Conservation (phyloP, 1,140 invertebrate species). For the Danaus plexippus region DNA sequence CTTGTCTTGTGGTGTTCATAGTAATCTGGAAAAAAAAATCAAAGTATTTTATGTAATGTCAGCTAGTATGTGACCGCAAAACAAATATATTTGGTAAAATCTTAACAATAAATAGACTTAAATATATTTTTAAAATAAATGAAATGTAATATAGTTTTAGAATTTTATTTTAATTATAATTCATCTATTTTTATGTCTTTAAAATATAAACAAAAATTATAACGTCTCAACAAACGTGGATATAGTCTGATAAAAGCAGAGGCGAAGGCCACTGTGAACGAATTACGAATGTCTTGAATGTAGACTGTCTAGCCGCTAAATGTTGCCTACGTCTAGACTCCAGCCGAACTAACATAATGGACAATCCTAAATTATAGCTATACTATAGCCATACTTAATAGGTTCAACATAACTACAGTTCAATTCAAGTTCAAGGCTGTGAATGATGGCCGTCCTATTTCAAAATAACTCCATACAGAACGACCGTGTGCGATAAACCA, state of each 20-base stretch:
- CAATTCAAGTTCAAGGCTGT: constrained; percentile 49
- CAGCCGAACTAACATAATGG: constrained; percentile 32
- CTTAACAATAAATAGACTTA: too few relatives aligned
- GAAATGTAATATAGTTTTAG: too few relatives aligned
- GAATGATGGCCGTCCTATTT: constrained; percentile 21
- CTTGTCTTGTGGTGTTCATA: too few relatives aligned
- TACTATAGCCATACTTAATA: constrained; percentile 39
- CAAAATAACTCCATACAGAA: constrained; percentile 1
- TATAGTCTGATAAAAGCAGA: constrained; percentile 21
- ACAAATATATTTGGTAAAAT: too few relatives aligned
- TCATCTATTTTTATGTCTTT: too few relatives aligned
- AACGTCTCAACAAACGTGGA: constrained; percentile 12
- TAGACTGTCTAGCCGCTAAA: constrained; percentile 17
- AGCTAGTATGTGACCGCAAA: too few relatives aligned
- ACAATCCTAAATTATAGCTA: constrained; percentile 42
- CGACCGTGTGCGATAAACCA: background rate
- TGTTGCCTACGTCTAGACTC: constrained; percentile 10
- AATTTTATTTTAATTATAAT: too few relatives aligned
- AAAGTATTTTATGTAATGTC: too few relatives aligned
- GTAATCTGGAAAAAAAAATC: too few relatives aligned
- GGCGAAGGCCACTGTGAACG: constrained; percentile 27
- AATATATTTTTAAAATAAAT: too few relatives aligned
- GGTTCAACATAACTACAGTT: constrained; percentile 41
- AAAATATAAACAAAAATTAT: constrained; percentile 3
- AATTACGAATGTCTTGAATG: constrained; percentile 21